phyloP scores from a whole-genome alignment of 2,888 invertebrate genomes.

The Zygothrica quintamaculata region DNA sequence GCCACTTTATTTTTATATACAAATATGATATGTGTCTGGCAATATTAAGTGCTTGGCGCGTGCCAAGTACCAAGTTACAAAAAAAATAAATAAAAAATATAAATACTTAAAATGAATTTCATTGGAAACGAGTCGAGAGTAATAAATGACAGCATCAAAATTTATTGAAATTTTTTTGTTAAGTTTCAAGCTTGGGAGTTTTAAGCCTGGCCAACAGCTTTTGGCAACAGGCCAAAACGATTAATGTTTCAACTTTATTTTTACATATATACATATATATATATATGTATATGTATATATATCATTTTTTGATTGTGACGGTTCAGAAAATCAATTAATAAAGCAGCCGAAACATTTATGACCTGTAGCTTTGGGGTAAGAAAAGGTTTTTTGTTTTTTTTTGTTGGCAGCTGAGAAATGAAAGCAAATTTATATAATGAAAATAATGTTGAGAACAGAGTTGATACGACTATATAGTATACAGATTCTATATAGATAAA shows the following conservation, averaged over 20 bases:
- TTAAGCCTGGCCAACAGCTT: constrained; percentile 17
- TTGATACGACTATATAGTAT: no score
- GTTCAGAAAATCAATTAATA: constrained; percentile 45
- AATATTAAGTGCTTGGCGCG: constrained; percentile 31
- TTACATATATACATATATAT: no score
- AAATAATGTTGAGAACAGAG: neutral
- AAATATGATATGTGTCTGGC: no score
- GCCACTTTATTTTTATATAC: neutral
- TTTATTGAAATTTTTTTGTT: constrained; percentile 28
- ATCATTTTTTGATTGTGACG: constrained; percentile 40
- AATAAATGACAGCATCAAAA: constrained; percentile 30
- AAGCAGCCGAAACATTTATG: constrained; percentile 30
- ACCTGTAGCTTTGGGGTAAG: constrained; percentile 43
- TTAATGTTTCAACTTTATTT: constrained; percentile 35
- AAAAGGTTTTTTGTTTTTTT: no score
- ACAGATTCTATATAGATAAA: no score
- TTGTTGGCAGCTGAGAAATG: no score
- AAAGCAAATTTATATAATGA: no score
- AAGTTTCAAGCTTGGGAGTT: neutral
- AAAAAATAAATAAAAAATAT: no score
- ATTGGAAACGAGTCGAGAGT: constrained; percentile 14
- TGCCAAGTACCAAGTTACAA: constrained; percentile 33
- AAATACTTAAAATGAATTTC: constrained; percentile 30
- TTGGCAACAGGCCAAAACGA: constrained; percentile 37
- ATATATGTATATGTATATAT: no score